Evolutionary conservation across 2,113 vertebrate species (phyloP).

Genomic region (Gymnocephalus cernua): DNA sequence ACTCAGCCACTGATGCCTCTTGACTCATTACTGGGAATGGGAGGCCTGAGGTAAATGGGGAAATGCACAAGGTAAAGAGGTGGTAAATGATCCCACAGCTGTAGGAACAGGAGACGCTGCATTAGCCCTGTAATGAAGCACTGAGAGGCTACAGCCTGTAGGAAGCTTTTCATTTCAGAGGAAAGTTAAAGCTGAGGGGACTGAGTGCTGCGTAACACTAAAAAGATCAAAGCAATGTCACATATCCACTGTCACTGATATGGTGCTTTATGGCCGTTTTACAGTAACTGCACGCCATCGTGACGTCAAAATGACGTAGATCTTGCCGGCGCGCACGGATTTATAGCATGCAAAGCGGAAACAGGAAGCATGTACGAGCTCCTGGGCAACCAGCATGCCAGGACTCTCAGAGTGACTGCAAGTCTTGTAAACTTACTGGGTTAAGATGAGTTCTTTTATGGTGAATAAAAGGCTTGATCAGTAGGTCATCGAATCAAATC

Average conservation of each 20-base stretch:
- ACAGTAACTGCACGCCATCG: too few relatives aligned
- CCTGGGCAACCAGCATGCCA: too few relatives aligned
- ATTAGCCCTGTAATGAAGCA: constrained; percentile 75
- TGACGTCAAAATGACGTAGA: too few relatives aligned
- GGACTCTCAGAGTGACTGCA: too few relatives aligned
- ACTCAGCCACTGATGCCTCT: constrained; percentile 29
- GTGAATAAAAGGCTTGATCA: too few relatives aligned
- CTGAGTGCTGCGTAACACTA: background rate
- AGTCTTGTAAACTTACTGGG: too few relatives aligned
- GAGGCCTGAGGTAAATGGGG: constrained; percentile 61
- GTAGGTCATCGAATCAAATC: too few relatives aligned
- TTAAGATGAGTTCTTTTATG: too few relatives aligned
- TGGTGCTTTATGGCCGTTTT: too few relatives aligned
- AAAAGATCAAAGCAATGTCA: constrained; percentile 31
- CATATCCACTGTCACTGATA: constrained; percentile 15
- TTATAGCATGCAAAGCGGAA: too few relatives aligned
- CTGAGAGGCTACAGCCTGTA: constrained; percentile 32
- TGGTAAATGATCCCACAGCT: constrained; percentile 70
- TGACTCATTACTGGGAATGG: constrained; percentile 62
- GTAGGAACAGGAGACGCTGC: constrained; percentile 71
- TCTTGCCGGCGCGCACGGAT: too few relatives aligned
- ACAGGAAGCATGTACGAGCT: too few relatives aligned
- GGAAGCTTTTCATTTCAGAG: constrained; percentile 39
- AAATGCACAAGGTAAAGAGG: constrained; percentile 64
- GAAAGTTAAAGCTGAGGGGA: constrained; percentile 20